These are phyloP conservation scores for Lontra canadensis DNA, from an alignment of 2,113 vertebrate species.

Conservation along the genomic window DNA sequence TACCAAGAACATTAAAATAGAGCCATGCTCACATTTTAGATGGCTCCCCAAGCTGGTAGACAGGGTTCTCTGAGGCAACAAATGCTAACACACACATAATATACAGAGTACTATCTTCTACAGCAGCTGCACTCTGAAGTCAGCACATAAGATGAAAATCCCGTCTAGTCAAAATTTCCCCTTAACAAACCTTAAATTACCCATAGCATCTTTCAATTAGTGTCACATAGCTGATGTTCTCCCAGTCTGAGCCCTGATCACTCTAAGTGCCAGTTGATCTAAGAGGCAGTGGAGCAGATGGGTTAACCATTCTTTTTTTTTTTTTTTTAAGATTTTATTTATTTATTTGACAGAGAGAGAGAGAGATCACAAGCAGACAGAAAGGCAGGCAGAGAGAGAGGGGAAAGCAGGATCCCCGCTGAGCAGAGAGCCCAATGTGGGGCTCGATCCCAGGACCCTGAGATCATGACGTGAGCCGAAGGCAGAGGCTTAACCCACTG, in stretches of 20 bases:
- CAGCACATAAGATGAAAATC: neutral
- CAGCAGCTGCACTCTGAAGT: neutral
- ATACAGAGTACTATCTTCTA: neutral
- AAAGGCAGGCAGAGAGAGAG: too few species aligned
- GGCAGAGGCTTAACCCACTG: too few species aligned
- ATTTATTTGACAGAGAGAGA: too few species aligned
- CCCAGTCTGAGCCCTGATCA: neutral
- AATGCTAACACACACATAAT: neutral
- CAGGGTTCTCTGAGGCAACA: neutral
- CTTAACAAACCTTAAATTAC: neutral
- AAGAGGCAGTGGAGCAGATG: neutral
- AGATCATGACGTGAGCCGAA: too few species aligned
- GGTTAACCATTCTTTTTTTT: too few species aligned
- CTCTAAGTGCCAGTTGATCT: neutral
- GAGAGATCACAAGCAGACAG: too few species aligned
- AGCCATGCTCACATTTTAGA: neutral
- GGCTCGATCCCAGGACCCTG: too few species aligned
- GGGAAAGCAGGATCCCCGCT: too few species aligned
- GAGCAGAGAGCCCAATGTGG: too few species aligned
- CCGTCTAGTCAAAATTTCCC: neutral
- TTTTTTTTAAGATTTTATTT: too few species aligned
- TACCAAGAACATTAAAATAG: constrained; percentile 60
- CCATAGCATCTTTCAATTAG: neutral
- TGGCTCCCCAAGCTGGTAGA: neutral
- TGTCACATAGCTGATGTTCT: neutral